These are phyloP conservation scores for Ceryle rudis DNA, from an alignment of 2,797 vertebrate genomes.

Conservation along the genomic window DNA sequence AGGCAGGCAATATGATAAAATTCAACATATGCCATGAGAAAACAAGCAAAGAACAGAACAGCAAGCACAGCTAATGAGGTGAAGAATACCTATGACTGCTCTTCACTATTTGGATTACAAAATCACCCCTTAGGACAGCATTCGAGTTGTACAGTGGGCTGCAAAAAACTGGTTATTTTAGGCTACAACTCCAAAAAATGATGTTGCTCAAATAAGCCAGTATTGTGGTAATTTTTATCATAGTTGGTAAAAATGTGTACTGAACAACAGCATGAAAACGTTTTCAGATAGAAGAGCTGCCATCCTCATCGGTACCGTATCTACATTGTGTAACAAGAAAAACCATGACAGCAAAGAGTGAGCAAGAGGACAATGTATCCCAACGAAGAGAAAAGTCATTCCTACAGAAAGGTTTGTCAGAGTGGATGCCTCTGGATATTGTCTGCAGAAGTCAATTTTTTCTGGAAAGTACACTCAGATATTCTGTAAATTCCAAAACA, in stretches of 20 bases:
- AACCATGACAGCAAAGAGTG: background rate
- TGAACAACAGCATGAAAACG: background rate
- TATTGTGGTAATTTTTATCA: background rate
- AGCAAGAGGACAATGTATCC: background rate
- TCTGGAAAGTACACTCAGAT: background rate
- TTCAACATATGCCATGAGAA: background rate
- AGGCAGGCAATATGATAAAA: background rate
- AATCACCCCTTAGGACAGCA: background rate
- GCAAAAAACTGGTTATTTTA: background rate
- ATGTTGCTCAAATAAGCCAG: background rate
- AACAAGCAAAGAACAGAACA: background rate
- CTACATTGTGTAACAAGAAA: background rate
- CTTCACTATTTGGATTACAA: background rate
- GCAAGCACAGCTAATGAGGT: background rate
- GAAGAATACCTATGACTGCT: background rate
- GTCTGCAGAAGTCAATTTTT: background rate
- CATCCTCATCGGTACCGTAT: background rate
- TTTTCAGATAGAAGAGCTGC: background rate
- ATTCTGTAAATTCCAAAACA: background rate
- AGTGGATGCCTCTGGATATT: background rate
- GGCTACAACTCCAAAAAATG: background rate
- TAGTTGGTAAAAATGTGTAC: background rate
- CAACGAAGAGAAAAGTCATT: background rate
- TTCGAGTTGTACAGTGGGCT: background rate
- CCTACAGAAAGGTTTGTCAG: background rate